Conservation (phyloP, 2,888 invertebrate species). For the Brachypalpus laphriformis region DNA sequence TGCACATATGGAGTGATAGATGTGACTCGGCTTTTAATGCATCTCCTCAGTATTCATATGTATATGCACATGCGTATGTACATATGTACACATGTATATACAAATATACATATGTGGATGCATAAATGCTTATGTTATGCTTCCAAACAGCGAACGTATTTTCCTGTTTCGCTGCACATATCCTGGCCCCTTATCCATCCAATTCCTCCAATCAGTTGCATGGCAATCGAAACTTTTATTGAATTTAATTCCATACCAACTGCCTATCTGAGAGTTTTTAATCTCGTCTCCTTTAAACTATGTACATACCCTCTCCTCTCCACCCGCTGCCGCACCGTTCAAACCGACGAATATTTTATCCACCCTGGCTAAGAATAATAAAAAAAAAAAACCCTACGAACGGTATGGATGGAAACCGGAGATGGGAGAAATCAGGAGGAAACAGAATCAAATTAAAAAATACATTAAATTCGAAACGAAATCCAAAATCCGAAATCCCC, state of each 20-base stretch:
- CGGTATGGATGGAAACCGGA: slow-evolving; percentile 38
- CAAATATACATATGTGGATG: no score
- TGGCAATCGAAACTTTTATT: slow-evolving; percentile 1
- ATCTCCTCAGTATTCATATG: no score
- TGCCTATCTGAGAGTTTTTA: slow-evolving; percentile 35
- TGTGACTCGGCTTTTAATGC: no score
- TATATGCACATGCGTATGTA: no score
- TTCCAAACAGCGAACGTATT: no score
- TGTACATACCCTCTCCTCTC: background rate
- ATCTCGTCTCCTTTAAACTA: slow-evolving; percentile 23
- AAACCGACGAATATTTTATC: background rate
- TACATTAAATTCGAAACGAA: slow-evolving; percentile 32
- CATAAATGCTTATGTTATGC: no score
- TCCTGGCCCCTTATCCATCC: background rate
- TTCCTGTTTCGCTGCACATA: background rate
- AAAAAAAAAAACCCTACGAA: slow-evolving; percentile 16
- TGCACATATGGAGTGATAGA: no score
- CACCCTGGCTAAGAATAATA: slow-evolving; percentile 8
- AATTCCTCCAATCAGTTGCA: slow-evolving; percentile 28
- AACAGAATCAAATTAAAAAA: slow-evolving; percentile 22
- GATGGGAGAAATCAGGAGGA: slow-evolving; percentile 34
- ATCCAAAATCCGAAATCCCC: slow-evolving; percentile 32
- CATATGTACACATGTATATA: no score
- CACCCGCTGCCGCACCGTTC: background rate
- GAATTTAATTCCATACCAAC: slow-evolving; percentile 34